Conservation (phyloP, 2,113 vertebrate genomes). For the Microtus pennsylvanicus region DNA sequence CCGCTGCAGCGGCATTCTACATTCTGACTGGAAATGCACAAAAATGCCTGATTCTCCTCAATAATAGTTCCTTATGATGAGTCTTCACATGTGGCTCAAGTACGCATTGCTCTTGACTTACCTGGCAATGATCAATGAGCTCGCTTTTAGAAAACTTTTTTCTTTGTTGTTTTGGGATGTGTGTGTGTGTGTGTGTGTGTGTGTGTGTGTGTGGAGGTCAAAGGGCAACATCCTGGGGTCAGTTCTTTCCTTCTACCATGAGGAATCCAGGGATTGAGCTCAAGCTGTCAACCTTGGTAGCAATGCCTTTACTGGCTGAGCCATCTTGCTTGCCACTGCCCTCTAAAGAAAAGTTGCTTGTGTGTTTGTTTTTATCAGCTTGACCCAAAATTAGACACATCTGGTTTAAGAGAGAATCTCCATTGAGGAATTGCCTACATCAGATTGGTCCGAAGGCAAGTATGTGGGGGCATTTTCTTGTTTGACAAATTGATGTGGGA, state of each 20-base stretch:
- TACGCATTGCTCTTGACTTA: conserved; percentile 79
- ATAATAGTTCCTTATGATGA: conserved; percentile 81
- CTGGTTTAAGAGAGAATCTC: neutral
- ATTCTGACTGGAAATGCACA: neutral
- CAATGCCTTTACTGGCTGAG: neutral
- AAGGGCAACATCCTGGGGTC: neutral
- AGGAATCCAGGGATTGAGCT: neutral
- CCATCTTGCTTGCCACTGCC: neutral
- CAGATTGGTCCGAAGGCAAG: neutral
- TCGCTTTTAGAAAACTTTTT: conserved; percentile 16
- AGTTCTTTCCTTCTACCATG: neutral
- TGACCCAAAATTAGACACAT: neutral
- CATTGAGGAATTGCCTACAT: neutral
- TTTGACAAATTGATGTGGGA: neutral
- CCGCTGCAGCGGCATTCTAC: neutral
- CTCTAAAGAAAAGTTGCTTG: neutral
- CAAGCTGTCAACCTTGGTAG: neutral
- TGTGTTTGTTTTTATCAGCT: neutral
- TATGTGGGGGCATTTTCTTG: neutral
- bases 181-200: neutral
- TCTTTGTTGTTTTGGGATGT: neutral
- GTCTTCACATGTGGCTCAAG: conserved; percentile 85
- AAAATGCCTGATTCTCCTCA: neutral
- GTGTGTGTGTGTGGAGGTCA: neutral
- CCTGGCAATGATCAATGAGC: conserved; percentile 84